Percentiles rank a stretch among this genome's conserved stretches.
These are phyloP conservation scores for Leptobrachium ailaonicum DNA, from an alignment of 2,113 vertebrate species.

Conservation along the genomic window DNA sequence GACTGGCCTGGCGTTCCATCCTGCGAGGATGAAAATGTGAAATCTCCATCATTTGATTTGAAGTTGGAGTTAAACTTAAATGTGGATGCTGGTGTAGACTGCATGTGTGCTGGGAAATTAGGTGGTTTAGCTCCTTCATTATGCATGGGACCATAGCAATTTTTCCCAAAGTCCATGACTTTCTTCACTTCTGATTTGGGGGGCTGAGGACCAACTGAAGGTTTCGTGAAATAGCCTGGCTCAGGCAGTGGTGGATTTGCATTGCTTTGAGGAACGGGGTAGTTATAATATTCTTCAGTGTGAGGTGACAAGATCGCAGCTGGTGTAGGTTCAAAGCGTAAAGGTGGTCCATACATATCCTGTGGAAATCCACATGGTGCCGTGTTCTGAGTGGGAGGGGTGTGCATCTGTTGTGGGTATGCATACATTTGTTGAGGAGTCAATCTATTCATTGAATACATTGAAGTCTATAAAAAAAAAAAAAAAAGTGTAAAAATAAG, in stretches of 20 bases:
- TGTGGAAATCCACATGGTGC: constrained; percentile 88
- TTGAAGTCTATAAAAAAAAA: constrained; percentile 70
- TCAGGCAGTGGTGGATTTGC: constrained; percentile 89
- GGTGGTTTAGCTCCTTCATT: constrained; percentile 76
- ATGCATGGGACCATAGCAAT: constrained; percentile 74
- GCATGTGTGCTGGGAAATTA: constrained; percentile 62
- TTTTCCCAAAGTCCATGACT: constrained; percentile 77
- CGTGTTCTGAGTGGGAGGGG: constrained; percentile 84
- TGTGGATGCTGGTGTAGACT: constrained; percentile 70
- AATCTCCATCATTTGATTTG: constrained; percentile 95
- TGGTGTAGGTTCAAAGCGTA: constrained; percentile 88
- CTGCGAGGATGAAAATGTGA: constrained; percentile 85
- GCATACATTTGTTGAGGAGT: constrained; percentile 87
- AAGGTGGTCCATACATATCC: constrained; percentile 79
- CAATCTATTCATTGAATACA: constrained; percentile 89
- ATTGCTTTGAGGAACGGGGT: constrained; percentile 77
- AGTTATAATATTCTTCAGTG: constrained; percentile 87
- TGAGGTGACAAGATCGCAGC: constrained; percentile 86
- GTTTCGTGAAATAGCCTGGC: constrained; percentile 95
- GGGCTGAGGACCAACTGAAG: constrained; percentile 68
- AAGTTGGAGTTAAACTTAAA: constrained; percentile 98
- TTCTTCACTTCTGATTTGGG: constrained; percentile 78
- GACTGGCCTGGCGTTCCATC: constrained; percentile 58
- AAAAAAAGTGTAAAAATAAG: not conserved
- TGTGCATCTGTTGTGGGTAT: constrained; percentile 87